These are phyloP conservation scores for Stichopus chloronotus DNA, from an alignment of 35 echinoderm and acorn worm species.

Conservation along the genomic window DNA sequence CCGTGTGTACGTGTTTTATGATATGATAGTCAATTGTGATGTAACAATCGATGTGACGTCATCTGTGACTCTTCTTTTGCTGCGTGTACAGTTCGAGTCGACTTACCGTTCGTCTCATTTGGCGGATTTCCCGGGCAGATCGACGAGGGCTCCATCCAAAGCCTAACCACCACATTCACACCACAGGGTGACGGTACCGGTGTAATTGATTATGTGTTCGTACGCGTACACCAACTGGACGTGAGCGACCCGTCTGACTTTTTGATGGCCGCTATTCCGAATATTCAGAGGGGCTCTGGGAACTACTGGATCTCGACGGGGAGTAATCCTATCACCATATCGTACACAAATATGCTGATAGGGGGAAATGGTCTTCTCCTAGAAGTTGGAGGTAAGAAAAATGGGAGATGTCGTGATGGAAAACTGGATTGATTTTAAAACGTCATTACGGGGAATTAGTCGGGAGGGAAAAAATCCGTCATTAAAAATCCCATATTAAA, in stretches of 20 bases:
- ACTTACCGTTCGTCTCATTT: conserved; percentile 9
- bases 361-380: background rate
- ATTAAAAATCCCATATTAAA: too few relatives aligned
- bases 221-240: conserved; percentile 20
- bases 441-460: too few relatives aligned
- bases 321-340: background rate
- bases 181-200: background rate
- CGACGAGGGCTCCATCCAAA: too few relatives aligned
- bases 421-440: too few relatives aligned
- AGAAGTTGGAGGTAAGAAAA: conserved; percentile 40
- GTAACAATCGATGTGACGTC: too few relatives aligned
- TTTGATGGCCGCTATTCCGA: background rate
- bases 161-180: background rate
- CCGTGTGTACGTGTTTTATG: too few relatives aligned
- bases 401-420: too few relatives aligned
- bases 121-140: conserved; percentile 16
- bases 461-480: background rate
- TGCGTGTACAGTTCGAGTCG: background rate
- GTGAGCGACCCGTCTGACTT: background rate
- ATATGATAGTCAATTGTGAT: too few relatives aligned
- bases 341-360: background rate
- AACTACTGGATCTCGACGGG: conserved; percentile 14
- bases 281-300: background rate
- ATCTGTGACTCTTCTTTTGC: background rate
- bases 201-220: background rate